phyloP scores from a whole-genome alignment of 1,140 invertebrate genomes.

The Globodera rostochiensis region DNA sequence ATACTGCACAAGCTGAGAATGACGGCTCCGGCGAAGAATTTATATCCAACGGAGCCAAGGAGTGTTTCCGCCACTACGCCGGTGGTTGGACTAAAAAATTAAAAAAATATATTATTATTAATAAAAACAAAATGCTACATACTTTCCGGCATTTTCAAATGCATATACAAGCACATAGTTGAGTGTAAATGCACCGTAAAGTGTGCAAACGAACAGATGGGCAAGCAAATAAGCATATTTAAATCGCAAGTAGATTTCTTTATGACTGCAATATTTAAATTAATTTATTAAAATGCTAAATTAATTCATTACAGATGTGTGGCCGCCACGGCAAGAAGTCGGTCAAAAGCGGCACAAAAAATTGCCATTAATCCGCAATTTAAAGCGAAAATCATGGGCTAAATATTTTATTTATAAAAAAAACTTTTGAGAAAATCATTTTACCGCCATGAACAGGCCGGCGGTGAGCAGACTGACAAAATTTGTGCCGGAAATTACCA shows the following conservation, averaged over 20 bases:
- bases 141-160: constrained; percentile 21
- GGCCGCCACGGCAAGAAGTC: background rate
- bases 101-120: background rate
- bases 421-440: background rate
- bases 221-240: constrained; percentile 14
- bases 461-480: constrained; percentile 18
- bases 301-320: background rate
- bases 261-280: constrained; percentile 4
- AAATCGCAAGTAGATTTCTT: background rate
- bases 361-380: background rate
- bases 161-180: constrained; percentile 8
- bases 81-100: constrained; percentile 12
- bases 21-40: background rate
- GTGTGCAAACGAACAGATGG: background rate
- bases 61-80: background rate
- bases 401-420: background rate
- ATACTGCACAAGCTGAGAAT: background rate
- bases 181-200: constrained; percentile 7
- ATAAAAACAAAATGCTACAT: background rate
- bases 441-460: constrained; percentile 5
- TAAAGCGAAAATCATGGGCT: background rate
- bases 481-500: constrained; percentile 14
- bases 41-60: background rate
- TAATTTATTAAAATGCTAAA: no score
- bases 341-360: background rate